A percentile compares a stretch with the other conserved stretches of the same genome.
phyloP scores from a whole-genome alignment of 2,113 vertebrate genomes.

The Microcebus tavaratra region DNA sequence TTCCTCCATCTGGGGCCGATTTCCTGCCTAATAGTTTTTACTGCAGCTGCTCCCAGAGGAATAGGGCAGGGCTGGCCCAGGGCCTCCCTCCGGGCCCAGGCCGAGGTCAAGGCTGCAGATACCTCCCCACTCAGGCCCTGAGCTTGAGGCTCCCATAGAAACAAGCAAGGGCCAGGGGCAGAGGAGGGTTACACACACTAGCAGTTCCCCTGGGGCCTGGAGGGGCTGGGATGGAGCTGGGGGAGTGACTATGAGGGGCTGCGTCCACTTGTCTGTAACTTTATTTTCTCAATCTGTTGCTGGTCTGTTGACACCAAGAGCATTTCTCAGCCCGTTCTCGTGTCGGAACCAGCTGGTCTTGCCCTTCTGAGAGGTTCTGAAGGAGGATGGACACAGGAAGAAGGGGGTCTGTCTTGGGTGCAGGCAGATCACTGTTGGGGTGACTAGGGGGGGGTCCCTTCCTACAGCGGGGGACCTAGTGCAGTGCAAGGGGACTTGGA shows the following conservation, averaged over 20 bases:
- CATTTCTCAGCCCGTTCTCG: not conserved
- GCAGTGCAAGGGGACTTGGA: not conserved
- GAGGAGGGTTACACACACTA: not conserved
- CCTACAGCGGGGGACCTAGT: not conserved
- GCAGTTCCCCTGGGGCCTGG: not conserved
- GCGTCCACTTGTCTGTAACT: not conserved
- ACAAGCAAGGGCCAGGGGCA: too few species aligned
- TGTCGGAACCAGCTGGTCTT: not conserved
- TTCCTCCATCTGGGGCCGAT: not conserved
- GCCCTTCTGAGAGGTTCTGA: not conserved
- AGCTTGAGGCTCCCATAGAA: not conserved
- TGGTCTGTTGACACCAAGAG: not conserved
- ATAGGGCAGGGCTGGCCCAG: not conserved
- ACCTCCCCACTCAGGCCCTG: not conserved
- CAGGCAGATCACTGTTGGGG: not conserved
- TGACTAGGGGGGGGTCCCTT: not conserved
- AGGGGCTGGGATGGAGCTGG: not conserved
- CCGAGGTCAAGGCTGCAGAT: not conserved
- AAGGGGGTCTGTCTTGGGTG: not conserved
- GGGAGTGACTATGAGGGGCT: not conserved
- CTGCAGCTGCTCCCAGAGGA: not conserved
- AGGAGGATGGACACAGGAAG: not conserved
- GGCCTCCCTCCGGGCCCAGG: not conserved
- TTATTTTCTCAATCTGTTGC: not conserved
- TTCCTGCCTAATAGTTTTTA: not conserved